These are phyloP conservation scores for Tupaia tana DNA, from an alignment of 2,113 vertebrate genomes.

Conservation along the genomic window DNA sequence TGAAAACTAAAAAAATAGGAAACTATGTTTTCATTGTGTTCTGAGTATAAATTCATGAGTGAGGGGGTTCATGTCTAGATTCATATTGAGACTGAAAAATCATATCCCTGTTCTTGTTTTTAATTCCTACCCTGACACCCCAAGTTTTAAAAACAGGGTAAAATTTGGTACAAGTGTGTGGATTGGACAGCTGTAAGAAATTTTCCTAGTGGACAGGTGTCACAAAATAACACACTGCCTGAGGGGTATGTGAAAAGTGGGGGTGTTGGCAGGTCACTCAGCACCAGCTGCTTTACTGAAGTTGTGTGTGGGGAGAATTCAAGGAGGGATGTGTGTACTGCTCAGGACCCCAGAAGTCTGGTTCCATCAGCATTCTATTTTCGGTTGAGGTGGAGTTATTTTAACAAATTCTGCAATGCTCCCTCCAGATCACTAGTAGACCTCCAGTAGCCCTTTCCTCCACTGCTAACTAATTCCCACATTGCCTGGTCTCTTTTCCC, in stretches of 20 bases:
- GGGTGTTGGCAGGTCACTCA: neutral
- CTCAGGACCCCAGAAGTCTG: neutral
- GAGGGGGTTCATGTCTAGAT: neutral
- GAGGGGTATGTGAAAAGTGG: neutral
- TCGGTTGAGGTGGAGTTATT: neutral
- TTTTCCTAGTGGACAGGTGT: neutral
- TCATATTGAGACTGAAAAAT: neutral
- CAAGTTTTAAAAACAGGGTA: neutral
- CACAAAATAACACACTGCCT: neutral
- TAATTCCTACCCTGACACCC: neutral
- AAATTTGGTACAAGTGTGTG: neutral
- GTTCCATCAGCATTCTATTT: neutral
- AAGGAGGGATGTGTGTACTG: neutral
- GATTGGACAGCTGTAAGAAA: neutral
- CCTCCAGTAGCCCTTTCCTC: neutral
- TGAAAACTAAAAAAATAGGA: neutral
- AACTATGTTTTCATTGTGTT: neutral
- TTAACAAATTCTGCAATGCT: neutral
- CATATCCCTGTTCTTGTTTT: neutral
- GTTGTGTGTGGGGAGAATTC: neutral
- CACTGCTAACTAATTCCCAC: neutral
- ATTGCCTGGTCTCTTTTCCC: neutral
- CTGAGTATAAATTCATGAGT: neutral
- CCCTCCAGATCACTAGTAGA: neutral
- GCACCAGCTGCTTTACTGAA: neutral